These are phyloP conservation scores for Proteles cristata DNA, from an alignment of 2,113 vertebrate genomes.

Conservation along the genomic window DNA sequence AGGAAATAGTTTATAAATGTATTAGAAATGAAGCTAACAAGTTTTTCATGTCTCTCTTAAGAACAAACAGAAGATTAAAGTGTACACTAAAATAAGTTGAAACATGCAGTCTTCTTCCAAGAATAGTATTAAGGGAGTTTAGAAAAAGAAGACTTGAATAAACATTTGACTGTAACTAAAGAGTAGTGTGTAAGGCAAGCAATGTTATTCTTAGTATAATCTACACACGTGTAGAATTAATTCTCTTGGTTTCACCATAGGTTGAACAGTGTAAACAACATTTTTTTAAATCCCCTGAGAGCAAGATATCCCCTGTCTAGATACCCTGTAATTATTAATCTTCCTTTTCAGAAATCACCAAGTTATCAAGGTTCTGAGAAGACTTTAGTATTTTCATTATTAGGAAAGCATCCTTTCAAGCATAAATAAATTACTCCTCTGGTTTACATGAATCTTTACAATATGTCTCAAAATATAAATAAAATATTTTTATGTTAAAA, in stretches of 20 bases:
- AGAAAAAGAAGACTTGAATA: not conserved
- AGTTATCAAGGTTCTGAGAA: not conserved
- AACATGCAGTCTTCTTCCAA: not conserved
- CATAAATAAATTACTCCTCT: constrained; percentile 14
- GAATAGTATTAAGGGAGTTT: not conserved
- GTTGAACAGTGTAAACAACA: not conserved
- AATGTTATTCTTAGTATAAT: not conserved
- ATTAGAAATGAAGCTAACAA: not conserved
- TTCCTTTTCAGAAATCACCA: constrained; percentile 32
- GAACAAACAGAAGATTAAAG: constrained; percentile 33
- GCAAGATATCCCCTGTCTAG: not conserved
- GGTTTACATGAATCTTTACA: not conserved
- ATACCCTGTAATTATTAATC: not conserved
- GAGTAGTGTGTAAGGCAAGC: not conserved
- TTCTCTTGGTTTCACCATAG: not conserved
- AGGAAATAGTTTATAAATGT: not conserved
- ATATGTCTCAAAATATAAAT: not conserved
- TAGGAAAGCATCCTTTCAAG: constrained; percentile 1
- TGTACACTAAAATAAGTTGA: not conserved
- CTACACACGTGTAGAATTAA: not conserved
- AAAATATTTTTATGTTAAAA: constrained; percentile 1
- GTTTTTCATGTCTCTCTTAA: constrained; percentile 12
- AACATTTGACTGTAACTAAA: not conserved
- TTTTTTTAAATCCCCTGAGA: not conserved
- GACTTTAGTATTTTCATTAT: not conserved